A percentile compares a stretch with the other conserved stretches of the same genome.
Evolutionary conservation across 2,888 invertebrate genomes (phyloP).

Genomic region (Pyralis farinalis): DNA sequence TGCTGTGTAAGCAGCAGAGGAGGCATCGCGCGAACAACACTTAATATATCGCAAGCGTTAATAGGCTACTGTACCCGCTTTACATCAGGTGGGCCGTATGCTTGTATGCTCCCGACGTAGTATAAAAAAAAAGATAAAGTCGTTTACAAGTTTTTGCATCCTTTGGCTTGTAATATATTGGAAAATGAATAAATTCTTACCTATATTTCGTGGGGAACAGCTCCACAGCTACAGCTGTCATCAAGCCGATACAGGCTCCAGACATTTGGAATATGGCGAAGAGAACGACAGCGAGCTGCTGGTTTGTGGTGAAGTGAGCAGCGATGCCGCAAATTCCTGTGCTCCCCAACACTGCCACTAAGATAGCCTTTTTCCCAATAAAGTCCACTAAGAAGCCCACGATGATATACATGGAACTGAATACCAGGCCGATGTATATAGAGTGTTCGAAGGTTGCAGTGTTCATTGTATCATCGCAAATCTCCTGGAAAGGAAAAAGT

Average conservation of each 20-base stretch:
- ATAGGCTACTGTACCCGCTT: no score
- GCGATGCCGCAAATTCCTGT: constrained; percentile 80
- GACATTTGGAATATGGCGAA: constrained; percentile 77
- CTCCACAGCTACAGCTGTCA: constrained; percentile 81
- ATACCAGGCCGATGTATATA: constrained; percentile 83
- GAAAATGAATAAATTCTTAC: constrained; percentile 32
- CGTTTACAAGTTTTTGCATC: no score
- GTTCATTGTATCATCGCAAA: constrained; percentile 80
- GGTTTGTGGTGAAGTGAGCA: constrained; percentile 81
- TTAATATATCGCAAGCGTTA: no score
- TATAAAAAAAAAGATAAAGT: no score
- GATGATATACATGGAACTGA: constrained; percentile 83
- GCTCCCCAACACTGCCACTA: constrained; percentile 67
- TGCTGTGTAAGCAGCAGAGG: no score
- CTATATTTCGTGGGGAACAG: constrained; percentile 80
- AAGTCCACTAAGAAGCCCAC: constrained; percentile 82
- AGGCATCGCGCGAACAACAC: no score
- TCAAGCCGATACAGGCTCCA: constrained; percentile 79
- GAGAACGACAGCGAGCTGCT: constrained; percentile 81
- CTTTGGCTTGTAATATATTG: no score
- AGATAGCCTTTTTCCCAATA: constrained; percentile 76
- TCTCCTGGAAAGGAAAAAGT: constrained; percentile 29
- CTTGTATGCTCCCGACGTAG: no score
- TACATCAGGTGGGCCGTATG: no score
- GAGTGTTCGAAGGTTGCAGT: constrained; percentile 83